Percentiles rank a stretch among this genome's conserved stretches.
These are phyloP conservation scores for Myxocyprinus asiaticus DNA, from an alignment of 2,113 vertebrate species.

Conservation along the genomic window DNA sequence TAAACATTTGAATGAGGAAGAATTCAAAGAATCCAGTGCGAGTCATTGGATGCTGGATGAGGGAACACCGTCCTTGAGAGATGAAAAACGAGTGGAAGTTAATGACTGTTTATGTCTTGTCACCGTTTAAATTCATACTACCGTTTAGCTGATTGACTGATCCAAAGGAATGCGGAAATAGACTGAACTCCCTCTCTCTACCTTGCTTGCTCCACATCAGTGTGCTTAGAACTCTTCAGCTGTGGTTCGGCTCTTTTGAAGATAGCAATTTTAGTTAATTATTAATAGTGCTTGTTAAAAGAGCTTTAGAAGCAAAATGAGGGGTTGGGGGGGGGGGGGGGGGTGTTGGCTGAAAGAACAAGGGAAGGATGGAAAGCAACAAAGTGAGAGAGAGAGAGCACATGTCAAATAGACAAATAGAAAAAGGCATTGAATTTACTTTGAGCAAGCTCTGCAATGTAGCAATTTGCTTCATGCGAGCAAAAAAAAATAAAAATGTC, in stretches of 20 bases:
- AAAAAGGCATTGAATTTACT: conserved; percentile 60
- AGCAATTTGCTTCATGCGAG: conserved; percentile 69
- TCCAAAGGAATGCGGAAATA: conserved; percentile 9
- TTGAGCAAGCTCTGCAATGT: conserved; percentile 65
- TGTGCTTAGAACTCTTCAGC: conserved; percentile 64
- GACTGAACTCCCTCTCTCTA: conserved; percentile 31
- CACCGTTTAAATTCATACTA: conserved; percentile 1
- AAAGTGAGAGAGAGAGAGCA: too few species aligned
- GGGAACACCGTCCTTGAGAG: conserved; percentile 2
- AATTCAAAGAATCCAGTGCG: not conserved
- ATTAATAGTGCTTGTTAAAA: conserved; percentile 72
- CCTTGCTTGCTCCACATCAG: conserved; percentile 53
- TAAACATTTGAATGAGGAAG: not conserved
- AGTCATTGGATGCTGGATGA: not conserved
- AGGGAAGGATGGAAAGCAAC: not conserved
- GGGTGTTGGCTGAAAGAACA: not conserved
- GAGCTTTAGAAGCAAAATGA: conserved; percentile 68
- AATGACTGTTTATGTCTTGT: conserved; percentile 35
- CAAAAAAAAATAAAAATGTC: conserved; percentile 47
- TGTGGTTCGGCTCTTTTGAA: conserved; percentile 74
- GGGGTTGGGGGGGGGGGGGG: not conserved
- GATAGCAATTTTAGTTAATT: conserved; percentile 74
- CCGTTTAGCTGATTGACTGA: conserved; percentile 24
- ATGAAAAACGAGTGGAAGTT: not conserved
- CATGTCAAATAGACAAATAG: not conserved